Evolutionary conservation across 2,888 invertebrate species (phyloP).

Genomic region (Ypsolopha sequella): DNA sequence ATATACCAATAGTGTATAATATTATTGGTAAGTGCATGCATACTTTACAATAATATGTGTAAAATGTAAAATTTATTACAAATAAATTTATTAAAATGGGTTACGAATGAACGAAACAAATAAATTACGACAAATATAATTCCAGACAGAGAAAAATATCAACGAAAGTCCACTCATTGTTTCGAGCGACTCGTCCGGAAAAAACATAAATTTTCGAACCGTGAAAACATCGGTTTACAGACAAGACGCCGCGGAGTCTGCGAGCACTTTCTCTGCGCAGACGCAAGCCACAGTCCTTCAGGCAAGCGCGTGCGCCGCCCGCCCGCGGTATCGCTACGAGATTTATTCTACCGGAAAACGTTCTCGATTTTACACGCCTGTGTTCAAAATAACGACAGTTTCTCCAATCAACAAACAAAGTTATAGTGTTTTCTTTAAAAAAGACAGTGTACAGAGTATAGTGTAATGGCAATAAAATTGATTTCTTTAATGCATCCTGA

Average conservation of each 20-base stretch:
- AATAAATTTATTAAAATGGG: not conserved
- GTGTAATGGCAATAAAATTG: not conserved
- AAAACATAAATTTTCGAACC: conserved; percentile 54
- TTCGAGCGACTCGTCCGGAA: conserved; percentile 44
- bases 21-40: no score
- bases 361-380: no score
- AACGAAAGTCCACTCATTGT: conserved; percentile 25
- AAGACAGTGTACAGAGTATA: not conserved
- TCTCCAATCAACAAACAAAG: conserved; percentile 14
- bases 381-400: no score
- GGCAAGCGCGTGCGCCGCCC: conserved; percentile 24
- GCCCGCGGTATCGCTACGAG: conserved; percentile 24
- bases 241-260: conserved; percentile 64
- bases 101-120: no score
- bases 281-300: conserved; percentile 27
- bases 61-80: not conserved
- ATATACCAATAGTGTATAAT: no score
- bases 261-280: conserved; percentile 59
- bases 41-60: not conserved
- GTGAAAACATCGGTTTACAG: conserved; percentile 51
- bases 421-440: conserved; percentile 16
- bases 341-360: conserved; percentile 19
- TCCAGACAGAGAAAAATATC: conserved; percentile 9
- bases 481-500: not conserved
- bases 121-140: not conserved